Percentiles rank a stretch among this genome's conserved stretches.
These are phyloP conservation scores for Sarcophaga subvicina DNA, from an alignment of 2,888 invertebrate species.

Conservation along the genomic window DNA sequence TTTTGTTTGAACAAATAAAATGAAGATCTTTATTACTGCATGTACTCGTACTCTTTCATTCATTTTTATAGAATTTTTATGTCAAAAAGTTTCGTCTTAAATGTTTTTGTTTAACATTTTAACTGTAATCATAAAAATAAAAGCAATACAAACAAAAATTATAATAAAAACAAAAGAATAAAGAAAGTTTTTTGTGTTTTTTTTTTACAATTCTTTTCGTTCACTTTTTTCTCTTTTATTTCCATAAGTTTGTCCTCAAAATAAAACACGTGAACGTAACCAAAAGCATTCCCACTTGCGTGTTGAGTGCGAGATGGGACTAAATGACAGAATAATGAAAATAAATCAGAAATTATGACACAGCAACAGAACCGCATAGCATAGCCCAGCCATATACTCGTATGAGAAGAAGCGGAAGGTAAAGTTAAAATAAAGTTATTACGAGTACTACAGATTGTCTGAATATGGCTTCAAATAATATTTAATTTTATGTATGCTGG, in stretches of 20 bases:
- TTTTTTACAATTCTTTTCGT: no score
- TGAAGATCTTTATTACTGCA: constrained; percentile 18
- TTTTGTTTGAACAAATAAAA: constrained; percentile 17
- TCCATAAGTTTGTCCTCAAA: neutral
- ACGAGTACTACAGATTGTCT: no score
- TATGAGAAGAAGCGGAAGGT: neutral
- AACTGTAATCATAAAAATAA: constrained; percentile 51
- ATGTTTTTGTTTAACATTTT: constrained; percentile 43
- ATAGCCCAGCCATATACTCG: neutral
- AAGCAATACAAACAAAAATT: constrained; percentile 42
- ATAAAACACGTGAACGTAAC: neutral
- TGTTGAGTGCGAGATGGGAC: neutral
- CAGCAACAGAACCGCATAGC: constrained; percentile 1
- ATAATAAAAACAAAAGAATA: constrained; percentile 23
- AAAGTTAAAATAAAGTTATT: constrained; percentile 13
- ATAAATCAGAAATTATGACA: constrained; percentile 67
- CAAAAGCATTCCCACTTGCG: neutral
- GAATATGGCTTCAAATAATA: constrained; percentile 1
- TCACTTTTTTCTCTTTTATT: constrained; percentile 2
- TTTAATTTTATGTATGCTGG: neutral
- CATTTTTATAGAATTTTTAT: constrained; percentile 39
- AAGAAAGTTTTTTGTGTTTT: constrained; percentile 1
- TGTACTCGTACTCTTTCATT: neutral
- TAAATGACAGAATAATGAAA: constrained; percentile 54
- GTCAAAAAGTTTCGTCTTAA: constrained; percentile 50